Base-by-base conservation (phyloP, 2,888 invertebrate species). In the Orchestes rusci region DNA sequence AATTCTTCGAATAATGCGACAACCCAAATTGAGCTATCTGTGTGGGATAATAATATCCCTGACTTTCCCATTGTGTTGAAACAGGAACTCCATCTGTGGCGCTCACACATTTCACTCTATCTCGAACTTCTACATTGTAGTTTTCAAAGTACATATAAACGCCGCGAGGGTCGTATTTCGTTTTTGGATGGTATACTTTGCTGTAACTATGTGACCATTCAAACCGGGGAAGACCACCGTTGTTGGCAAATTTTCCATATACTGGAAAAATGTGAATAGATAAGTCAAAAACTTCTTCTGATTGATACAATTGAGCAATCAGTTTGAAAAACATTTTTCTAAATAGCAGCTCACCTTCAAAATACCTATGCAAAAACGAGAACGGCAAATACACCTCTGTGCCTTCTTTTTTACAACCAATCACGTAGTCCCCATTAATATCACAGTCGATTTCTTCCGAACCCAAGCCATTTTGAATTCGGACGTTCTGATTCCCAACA, bases 1-100 rank as follows among this genome's bases (percentile, higher is more conserved):
- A 70, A 67, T 91, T 88, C 68, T 96, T 95, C 68, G 93, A 94
- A 68, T 93, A 99, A 70, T 99, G 99, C 7, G 95, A 91, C 43
- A 99, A 70, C 0, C 93, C 99, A 67, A 92, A 99, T 68, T 99
- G 99, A 4, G 97, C 95, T 54, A 99, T 95, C 72, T 99, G 97
- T 1, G 95, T 97, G 0, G 97, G 95, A 70, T 99, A 99, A 68
- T 84, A 93, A 68, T 97, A 96, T 0, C 97, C 97, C 51, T 82
- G 80, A 23, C 86, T 84, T 58, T 93, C 90, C 99, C 99, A 99
- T 64, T 95, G 95, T 0, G 87, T 91, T n/a, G 92, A 92, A 40
- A 95, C 83, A 0, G 95, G 95, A 12, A 95, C 93, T 59, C 95
- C 95, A 62, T 93, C 90, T 10, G 79, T 79, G 0, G 88, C 96